phyloP scores from a whole-genome alignment of 1,140 invertebrate species.

The Diabrotica virgifera region DNA sequence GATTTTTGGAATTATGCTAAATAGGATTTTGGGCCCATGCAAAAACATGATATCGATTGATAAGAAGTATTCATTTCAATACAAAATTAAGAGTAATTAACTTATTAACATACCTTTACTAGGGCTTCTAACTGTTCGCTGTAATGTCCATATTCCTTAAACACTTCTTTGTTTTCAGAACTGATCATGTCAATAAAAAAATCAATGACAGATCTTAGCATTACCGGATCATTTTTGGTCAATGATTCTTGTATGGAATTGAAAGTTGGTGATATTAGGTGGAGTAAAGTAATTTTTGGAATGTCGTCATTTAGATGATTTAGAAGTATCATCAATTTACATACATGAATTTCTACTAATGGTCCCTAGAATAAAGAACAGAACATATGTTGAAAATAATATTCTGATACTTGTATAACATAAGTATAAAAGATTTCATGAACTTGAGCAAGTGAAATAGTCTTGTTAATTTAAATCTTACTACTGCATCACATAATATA shows the following conservation, averaged over 20 bases:
- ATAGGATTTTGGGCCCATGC: no score
- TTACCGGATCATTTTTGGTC: constrained; percentile 48
- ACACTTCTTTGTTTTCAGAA: constrained; percentile 17
- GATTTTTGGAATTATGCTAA: no score
- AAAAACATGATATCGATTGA: background rate
- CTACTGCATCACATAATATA: no score
- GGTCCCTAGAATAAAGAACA: constrained; percentile 35
- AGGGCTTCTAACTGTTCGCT: constrained; percentile 25
- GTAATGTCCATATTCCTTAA: constrained; percentile 28
- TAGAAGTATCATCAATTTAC: constrained; percentile 57
- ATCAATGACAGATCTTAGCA: constrained; percentile 54
- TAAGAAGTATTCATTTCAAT: no score
- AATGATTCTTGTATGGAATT: constrained; percentile 51
- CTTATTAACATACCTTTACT: constrained; percentile 28
- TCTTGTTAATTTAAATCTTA: background rate
- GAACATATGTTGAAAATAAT: constrained; percentile 1
- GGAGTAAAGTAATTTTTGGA: constrained; percentile 51
- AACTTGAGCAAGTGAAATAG: no score
- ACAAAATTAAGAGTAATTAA: no score
- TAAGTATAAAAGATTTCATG: no score
- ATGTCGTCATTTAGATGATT: constrained; percentile 54
- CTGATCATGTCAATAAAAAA: constrained; percentile 55
- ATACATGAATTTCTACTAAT: constrained; percentile 52
- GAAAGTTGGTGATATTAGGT: constrained; percentile 54
- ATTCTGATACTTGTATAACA: background rate